phyloP scores from a whole-genome alignment of 2,113 vertebrate species.

The Lamprotornis superbus region DNA sequence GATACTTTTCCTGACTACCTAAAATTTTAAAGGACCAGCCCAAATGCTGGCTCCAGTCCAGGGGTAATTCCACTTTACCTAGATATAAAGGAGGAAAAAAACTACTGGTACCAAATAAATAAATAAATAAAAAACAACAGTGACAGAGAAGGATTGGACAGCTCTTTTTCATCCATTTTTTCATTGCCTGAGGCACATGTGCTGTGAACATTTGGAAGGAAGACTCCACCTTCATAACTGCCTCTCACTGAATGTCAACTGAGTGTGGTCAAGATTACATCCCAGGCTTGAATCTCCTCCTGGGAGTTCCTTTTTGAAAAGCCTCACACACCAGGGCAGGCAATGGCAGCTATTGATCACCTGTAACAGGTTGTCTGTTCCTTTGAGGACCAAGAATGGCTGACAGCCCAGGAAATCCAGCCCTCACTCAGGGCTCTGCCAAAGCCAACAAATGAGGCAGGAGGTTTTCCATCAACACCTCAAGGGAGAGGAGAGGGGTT shows the following conservation, averaged over 20 bases:
- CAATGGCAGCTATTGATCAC: slow-evolving; percentile 39
- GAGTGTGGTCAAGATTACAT: neutral
- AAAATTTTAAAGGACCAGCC: neutral
- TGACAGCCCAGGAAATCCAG: neutral
- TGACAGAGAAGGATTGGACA: accelerated
- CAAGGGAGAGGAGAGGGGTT: neutral
- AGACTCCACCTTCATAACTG: neutral
- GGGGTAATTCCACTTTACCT: neutral
- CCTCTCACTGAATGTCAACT: neutral
- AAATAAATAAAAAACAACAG: neutral
- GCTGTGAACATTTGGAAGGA: neutral
- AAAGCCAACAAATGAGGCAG: neutral
- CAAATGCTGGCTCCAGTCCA: neutral
- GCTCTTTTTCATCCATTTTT: neutral
- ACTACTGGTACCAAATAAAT: neutral
- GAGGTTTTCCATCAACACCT: neutral
- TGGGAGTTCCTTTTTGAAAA: slow-evolving; percentile 16
- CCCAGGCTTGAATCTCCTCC: neutral
- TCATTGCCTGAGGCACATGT: neutral
- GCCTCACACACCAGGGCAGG: neutral
- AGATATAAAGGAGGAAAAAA: neutral
- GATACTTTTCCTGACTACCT: neutral
- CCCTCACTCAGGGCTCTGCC: neutral
- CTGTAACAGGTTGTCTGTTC: slow-evolving; percentile 4
- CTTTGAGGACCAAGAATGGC: neutral